Evolutionary conservation across 1,140 invertebrate genomes (phyloP).

Genomic region (Leptoteleia sp.): DNA sequence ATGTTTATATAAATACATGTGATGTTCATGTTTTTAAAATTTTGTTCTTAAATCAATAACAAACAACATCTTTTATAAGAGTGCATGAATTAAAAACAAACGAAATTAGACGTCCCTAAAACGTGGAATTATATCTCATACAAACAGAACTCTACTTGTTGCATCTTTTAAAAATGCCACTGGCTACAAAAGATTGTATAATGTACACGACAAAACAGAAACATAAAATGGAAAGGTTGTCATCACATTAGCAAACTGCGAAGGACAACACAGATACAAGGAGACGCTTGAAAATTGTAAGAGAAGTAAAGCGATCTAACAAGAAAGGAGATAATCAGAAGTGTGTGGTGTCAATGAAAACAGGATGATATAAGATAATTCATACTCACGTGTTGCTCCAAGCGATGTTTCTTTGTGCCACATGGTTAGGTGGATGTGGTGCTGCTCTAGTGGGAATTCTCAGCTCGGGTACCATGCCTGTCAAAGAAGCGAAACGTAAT

Average conservation of each 20-base stretch:
- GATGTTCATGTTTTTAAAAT: too few species aligned
- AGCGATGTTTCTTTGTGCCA: conserved; percentile 61
- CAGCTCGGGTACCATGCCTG: conserved; percentile 73
- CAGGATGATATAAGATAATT: conserved; percentile 9
- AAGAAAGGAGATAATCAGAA: neutral
- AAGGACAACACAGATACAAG: conserved; percentile 29
- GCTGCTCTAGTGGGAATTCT: conserved; percentile 77
- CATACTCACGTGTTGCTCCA: conserved; percentile 74
- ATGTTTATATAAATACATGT: too few species aligned
- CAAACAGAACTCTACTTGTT: neutral
- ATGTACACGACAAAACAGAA: conserved; percentile 17
- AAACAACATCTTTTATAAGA: neutral
- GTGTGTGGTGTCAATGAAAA: too few species aligned
- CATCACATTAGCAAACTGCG: conserved; percentile 38
- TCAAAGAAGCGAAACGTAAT: conserved; percentile 36
- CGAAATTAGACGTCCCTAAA: conserved; percentile 4
- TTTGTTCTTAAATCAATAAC: too few species aligned
- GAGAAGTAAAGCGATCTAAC: neutral
- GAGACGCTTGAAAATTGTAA: conserved; percentile 15
- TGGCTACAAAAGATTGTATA: neutral
- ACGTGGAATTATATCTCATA: conserved; percentile 20
- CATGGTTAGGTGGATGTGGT: conserved; percentile 72
- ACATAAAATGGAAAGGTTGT: conserved; percentile 37
- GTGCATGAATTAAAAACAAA: conserved; percentile 14
- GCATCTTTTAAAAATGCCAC: conserved; percentile 9